These are phyloP conservation scores for Horisme vitalbata DNA, from an alignment of 2,888 invertebrate species.

Conservation along the genomic window DNA sequence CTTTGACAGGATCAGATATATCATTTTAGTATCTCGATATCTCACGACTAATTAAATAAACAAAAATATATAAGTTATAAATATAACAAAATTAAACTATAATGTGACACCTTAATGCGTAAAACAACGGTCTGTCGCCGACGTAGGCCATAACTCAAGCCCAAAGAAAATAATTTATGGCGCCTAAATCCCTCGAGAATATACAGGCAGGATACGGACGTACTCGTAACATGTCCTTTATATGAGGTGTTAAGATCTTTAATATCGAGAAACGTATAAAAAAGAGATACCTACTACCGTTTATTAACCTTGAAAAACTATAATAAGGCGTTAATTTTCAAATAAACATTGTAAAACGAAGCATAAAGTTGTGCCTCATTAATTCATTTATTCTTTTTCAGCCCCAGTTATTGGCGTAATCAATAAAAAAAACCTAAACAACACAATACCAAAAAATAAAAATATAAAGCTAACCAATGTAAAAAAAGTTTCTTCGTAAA, in stretches of 20 bases:
- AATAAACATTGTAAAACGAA: too few species aligned
- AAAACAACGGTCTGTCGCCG: slow-evolving; percentile 67
- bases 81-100: slow-evolving; percentile 47
- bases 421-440: too few species aligned
- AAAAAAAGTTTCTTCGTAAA: too few species aligned
- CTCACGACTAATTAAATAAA: neutral
- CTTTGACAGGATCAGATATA: too few species aligned
- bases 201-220: slow-evolving; percentile 64
- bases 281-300: neutral
- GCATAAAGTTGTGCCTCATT: too few species aligned
- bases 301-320: too few species aligned
- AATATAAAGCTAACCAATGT: too few species aligned
- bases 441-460: too few species aligned
- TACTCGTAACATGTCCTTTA: slow-evolving; percentile 45
- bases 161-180: slow-evolving; percentile 72
- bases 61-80: slow-evolving; percentile 37
- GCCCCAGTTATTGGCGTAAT: too few species aligned
- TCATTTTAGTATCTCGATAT: too few species aligned
- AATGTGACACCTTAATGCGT: slow-evolving; percentile 57
- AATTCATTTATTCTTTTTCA: too few species aligned
- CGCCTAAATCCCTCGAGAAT: slow-evolving; percentile 62
- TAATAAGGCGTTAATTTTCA: too few species aligned
- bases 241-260: slow-evolving; percentile 60
- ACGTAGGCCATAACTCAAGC: slow-evolving; percentile 60
- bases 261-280: slow-evolving; percentile 44